phyloP scores from a whole-genome alignment of 2,113 vertebrate species.

The Sylvilagus bachmani region DNA sequence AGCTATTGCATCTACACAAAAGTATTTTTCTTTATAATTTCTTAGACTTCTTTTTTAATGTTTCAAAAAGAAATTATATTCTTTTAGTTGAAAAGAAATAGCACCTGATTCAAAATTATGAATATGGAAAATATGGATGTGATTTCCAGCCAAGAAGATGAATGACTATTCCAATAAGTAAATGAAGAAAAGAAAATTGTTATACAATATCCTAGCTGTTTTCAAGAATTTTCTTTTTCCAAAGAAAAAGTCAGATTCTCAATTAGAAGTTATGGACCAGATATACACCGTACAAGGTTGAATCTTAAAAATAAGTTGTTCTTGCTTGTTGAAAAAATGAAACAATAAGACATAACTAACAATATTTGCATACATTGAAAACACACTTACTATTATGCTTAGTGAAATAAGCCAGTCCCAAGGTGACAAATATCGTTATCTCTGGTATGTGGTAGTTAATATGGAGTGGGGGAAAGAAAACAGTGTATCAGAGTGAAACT shows the following conservation, averaged over 20 bases:
- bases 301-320: not conserved
- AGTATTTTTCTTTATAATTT: not conserved
- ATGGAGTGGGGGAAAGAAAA: too few relatives aligned
- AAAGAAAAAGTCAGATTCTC: not conserved
- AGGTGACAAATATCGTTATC: too few relatives aligned
- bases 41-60: not conserved
- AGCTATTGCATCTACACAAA: not conserved
- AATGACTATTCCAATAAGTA: constrained; percentile 31
- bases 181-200: not conserved
- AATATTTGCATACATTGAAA: constrained; percentile 27
- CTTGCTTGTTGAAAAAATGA: not conserved
- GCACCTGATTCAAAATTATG: constrained; percentile 43
- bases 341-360: not conserved
- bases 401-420: too few relatives aligned
- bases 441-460: too few relatives aligned
- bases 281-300: not conserved
- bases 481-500: too few relatives aligned
- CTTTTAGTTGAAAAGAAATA: constrained; percentile 31
- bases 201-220: not conserved
- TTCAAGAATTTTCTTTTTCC: not conserved
- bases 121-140: constrained; percentile 61
- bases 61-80: not conserved
- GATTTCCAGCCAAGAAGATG: constrained; percentile 28
- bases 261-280: not conserved
- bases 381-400: not conserved